These are phyloP conservation scores for Apis laboriosa DNA, from an alignment of 1,140 invertebrate species.

Conservation along the genomic window DNA sequence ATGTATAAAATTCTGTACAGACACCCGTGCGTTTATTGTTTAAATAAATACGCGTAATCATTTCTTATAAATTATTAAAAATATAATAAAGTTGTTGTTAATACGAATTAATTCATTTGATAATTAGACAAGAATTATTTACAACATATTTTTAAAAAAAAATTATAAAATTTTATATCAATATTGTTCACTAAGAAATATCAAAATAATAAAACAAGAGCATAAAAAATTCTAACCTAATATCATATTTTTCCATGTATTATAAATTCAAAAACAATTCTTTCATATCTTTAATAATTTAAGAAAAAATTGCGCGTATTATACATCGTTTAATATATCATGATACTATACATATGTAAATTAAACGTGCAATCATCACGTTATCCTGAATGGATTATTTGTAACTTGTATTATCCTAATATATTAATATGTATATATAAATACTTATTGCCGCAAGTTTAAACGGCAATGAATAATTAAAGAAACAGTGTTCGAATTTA, in stretches of 20 bases:
- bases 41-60: background rate
- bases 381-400: constrained; percentile 59
- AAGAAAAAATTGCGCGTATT: background rate
- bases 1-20: constrained; percentile 60
- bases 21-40: background rate
- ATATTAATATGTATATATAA: background rate
- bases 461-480: background rate
- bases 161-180: too few relatives aligned
- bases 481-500: background rate
- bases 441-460: background rate
- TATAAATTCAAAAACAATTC: constrained; percentile 1
- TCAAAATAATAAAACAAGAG: too few relatives aligned
- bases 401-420: constrained; percentile 32
- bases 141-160: background rate
- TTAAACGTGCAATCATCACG: background rate
- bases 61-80: background rate
- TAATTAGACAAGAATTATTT: background rate
- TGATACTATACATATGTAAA: background rate
- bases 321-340: background rate
- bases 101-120: too few relatives aligned
- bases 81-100: background rate
- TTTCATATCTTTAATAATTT: background rate
- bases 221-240: background rate
- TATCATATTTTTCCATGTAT: background rate
- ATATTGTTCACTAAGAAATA: too few relatives aligned